phyloP scores from a whole-genome alignment of 2,888 invertebrate genomes.

The Diarsia rubi region DNA sequence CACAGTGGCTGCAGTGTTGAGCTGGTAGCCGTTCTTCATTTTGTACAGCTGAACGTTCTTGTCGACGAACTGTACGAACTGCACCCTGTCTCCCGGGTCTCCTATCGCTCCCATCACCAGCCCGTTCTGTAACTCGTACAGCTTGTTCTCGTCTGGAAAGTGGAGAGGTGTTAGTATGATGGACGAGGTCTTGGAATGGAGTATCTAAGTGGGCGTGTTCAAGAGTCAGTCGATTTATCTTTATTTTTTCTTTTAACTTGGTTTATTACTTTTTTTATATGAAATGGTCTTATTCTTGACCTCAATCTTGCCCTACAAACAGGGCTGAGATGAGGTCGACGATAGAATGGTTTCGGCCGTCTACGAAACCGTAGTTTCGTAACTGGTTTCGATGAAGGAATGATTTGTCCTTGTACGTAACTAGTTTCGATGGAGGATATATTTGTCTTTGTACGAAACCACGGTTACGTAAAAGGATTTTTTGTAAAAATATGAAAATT shows the following conservation, averaged over 20 bases:
- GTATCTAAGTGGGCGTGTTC: background rate
- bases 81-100: conserved; percentile 97
- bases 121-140: conserved; percentile 95
- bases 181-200: background rate
- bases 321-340: too few relatives aligned
- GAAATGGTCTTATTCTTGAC: too few relatives aligned
- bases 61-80: conserved; percentile 98
- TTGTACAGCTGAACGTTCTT: conserved; percentile 98
- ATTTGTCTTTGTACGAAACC: too few relatives aligned
- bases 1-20: conserved; percentile 96
- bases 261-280: too few relatives aligned
- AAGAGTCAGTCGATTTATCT: background rate
- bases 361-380: too few relatives aligned
- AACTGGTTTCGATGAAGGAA: too few relatives aligned
- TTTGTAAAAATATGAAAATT: too few relatives aligned
- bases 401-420: too few relatives aligned
- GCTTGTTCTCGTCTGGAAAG: conserved; percentile 96
- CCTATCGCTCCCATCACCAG: conserved; percentile 97
- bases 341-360: too few relatives aligned
- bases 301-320: too few relatives aligned
- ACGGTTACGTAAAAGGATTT: too few relatives aligned
- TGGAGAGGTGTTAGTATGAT: background rate
- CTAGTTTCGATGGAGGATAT: too few relatives aligned
- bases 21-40: conserved; percentile 98
- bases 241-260: background rate